Evolutionary conservation across 2,113 vertebrate genomes (phyloP).

Genomic region (Scortum barcoo): DNA sequence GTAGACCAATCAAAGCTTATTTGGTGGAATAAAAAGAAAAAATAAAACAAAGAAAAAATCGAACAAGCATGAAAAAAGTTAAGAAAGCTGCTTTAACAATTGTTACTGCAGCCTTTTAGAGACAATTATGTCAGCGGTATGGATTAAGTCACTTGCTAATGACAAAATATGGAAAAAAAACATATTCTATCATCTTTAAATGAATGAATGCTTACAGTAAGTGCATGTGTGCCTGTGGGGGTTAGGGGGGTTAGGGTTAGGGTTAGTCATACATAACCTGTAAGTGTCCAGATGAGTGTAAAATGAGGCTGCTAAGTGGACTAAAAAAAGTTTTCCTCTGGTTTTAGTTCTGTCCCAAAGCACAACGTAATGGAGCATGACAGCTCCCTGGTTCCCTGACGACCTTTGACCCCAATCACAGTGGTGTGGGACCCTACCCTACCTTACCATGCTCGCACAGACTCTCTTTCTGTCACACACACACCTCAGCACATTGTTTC

Average conservation of each 20-base stretch:
- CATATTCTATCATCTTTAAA: not conserved
- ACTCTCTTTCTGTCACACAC: slow-evolving; percentile 44
- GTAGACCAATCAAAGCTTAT: no score
- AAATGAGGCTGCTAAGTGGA: slow-evolving; percentile 61
- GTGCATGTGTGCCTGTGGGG: slow-evolving; percentile 24
- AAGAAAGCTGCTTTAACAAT: no score
- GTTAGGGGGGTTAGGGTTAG: no score
- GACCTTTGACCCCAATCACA: slow-evolving; percentile 82
- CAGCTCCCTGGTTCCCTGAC: slow-evolving; percentile 79
- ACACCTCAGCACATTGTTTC: slow-evolving; percentile 79
- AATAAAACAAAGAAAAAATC: no score
- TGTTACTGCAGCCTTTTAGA: no score
- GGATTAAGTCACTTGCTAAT: no score
- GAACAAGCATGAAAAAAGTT: no score
- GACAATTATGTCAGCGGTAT: no score
- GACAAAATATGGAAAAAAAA: no score
- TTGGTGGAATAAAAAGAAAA: no score
- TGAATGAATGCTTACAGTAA: slow-evolving; percentile 27
- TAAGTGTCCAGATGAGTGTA: slow-evolving; percentile 65
- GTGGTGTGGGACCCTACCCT: slow-evolving; percentile 73
- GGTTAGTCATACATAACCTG: slow-evolving; percentile 50
- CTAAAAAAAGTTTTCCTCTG: slow-evolving; percentile 53
- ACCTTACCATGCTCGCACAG: slow-evolving; percentile 45
- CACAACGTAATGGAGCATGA: slow-evolving; percentile 82
- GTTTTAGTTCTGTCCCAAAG: slow-evolving; percentile 74